These are phyloP conservation scores for Malthinus flaveolus DNA, from an alignment of 2,888 invertebrate species.

Conservation along the genomic window DNA sequence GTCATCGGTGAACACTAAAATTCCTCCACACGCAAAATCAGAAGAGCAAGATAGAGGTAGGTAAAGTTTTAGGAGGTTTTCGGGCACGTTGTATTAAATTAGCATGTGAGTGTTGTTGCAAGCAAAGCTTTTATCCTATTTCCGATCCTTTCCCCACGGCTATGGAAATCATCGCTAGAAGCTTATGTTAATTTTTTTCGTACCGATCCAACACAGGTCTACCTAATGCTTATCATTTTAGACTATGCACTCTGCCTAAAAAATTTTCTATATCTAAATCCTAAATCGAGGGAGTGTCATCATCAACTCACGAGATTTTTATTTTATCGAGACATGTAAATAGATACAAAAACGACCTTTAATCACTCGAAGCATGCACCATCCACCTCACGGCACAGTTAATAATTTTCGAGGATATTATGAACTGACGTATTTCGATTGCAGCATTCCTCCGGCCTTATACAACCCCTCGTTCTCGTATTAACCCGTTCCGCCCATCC, in stretches of 20 bases:
- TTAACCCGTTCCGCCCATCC: slow-evolving; percentile 43
- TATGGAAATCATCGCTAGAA: no score
- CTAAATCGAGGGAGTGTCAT: no score
- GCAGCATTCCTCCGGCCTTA: slow-evolving; percentile 45
- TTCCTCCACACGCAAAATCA: slow-evolving; percentile 43
- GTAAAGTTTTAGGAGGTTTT: slow-evolving; percentile 22
- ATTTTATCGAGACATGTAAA: no score
- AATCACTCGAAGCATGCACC: slow-evolving; percentile 4
- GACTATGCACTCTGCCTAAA: no score
- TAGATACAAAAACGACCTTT: neutral
- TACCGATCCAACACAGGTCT: no score
- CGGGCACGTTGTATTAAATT: neutral
- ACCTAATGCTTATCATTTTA: no score
- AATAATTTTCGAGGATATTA: slow-evolving; percentile 17
- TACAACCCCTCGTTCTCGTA: slow-evolving; percentile 42
- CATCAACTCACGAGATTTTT: no score
- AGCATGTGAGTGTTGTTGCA: slow-evolving; percentile 1
- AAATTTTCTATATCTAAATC: no score
- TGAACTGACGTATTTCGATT: slow-evolving; percentile 39
- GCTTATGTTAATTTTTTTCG: no score
- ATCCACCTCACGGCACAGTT: neutral
- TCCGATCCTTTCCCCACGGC: neutral
- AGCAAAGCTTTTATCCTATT: neutral
- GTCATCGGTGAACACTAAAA: slow-evolving; percentile 42
- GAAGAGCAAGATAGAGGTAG: slow-evolving; percentile 49